Evolutionary conservation across 2,113 vertebrate species (phyloP), one percentile per base, ranked within the genome.

Genomic region (Acanthisitta chloris): DNA sequence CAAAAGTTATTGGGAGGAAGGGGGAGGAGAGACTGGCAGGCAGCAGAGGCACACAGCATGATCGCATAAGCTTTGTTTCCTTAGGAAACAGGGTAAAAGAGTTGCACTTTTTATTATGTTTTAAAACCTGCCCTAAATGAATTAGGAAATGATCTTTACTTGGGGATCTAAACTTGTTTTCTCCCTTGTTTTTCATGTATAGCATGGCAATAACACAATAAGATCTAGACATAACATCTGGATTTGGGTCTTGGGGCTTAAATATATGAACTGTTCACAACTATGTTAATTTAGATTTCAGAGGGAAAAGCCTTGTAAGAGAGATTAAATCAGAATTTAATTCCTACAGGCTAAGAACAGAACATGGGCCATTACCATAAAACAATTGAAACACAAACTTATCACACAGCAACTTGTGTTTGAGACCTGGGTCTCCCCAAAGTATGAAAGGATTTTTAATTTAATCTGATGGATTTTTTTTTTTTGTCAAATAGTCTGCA

Each of bases 31-130:
- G 49, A 81, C 58, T 70, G 49, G 88, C 58, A 88, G 82, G 42
- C 71, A 92, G 90, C 43, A 88, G 29, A 93, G 67, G 59, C 42
- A 92, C 49, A 69, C 26, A 88, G 88, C 33, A 19, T 46, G 62
- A 88, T 67, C 67, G 66, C 64, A 66, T 55, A 88, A 66, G 79
- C 82, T 88, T 88, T 94, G 79, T 73, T 97, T 95, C 92, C 80
- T 77, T 86, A 90, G 58, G 54, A 95, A 88, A 42, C 38, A 66
- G 36, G 8, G 42, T 48, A 81, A 86, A 92, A 62, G 58, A 83
- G 28, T 88, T 82, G 66, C 54, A 83, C 19, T n/a, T 70, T 95
- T 78, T 77, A 67, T 83, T 91, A 67, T 78, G n/a, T 90, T 94
- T 86, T 4, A 84, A 94, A 93, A 90, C 86, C 14, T 90, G 17